Evolutionary conservation across 2,888 invertebrate genomes (phyloP).

Genomic region (Pseudeuparius sepicola): DNA sequence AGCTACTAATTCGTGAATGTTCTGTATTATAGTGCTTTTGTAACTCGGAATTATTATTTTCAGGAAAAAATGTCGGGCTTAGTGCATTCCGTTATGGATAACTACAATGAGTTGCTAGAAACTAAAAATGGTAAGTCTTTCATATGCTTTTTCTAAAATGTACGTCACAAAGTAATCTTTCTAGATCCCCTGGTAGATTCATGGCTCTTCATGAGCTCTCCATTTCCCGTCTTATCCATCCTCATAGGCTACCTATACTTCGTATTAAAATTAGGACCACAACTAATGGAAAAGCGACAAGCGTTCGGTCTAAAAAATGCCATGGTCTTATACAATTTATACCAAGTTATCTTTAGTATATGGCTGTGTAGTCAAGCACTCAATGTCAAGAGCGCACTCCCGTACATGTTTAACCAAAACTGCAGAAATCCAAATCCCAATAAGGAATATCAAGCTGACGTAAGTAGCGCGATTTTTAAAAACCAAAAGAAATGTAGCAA

Average conservation of each 20-base stretch:
- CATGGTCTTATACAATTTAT: constrained; percentile 74
- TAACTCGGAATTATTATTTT: constrained; percentile 1
- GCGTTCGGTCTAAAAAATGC: constrained; percentile 62
- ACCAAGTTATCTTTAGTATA: constrained; percentile 76
- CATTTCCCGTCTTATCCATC: constrained; percentile 56
- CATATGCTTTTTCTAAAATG: not conserved
- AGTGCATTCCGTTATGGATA: constrained; percentile 42
- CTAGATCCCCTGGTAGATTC: constrained; percentile 65
- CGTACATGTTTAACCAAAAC: constrained; percentile 28
- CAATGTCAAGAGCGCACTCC: constrained; percentile 30
- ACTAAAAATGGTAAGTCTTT: constrained; percentile 43
- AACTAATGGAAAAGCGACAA: constrained; percentile 63
- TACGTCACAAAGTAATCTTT: too few species aligned
- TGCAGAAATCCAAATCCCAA: constrained; percentile 29
- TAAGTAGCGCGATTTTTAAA: constrained; percentile 24
- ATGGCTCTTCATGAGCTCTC: constrained; percentile 71
- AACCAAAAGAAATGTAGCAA: constrained; percentile 13
- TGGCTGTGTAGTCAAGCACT: constrained; percentile 50
- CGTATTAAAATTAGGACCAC: constrained; percentile 65
- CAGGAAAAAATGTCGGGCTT: constrained; percentile 39
- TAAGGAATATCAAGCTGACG: constrained; percentile 28
- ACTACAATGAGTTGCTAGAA: constrained; percentile 44
- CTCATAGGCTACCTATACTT: constrained; percentile 59
- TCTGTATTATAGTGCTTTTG: too few species aligned
- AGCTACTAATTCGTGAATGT: too few species aligned